Evolutionary conservation across 2,888 invertebrate species (phyloP).

Genomic region (Odontomyia ornata): DNA sequence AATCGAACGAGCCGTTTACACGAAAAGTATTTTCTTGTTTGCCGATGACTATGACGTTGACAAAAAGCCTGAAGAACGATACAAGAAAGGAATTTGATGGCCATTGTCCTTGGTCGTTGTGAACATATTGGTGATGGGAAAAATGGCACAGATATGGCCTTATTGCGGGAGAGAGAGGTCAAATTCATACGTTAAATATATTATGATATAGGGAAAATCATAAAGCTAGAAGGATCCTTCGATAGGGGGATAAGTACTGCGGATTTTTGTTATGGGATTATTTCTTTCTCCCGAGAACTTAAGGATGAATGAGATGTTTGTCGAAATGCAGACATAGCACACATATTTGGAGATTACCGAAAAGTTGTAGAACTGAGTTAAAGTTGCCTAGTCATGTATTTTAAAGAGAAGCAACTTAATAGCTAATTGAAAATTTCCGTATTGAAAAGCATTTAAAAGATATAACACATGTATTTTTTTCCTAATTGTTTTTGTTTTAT

Average conservation of each 20-base stretch:
- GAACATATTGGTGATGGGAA: constrained; percentile 29
- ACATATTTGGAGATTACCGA: too few species aligned
- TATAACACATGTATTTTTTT: too few species aligned
- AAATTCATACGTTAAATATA: constrained; percentile 33
- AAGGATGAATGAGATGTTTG: not conserved
- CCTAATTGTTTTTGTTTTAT: too few species aligned
- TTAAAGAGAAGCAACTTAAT: too few species aligned
- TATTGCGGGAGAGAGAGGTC: constrained; percentile 4
- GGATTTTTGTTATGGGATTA: constrained; percentile 34
- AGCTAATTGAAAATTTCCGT: too few species aligned
- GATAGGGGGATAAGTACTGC: constrained; percentile 37
- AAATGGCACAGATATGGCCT: constrained; percentile 25
- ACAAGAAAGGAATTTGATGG: constrained; percentile 2
- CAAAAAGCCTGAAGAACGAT: constrained; percentile 1
- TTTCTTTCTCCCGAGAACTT: not conserved
- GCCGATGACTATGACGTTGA: constrained; percentile 8
- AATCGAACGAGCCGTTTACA: constrained; percentile 37
- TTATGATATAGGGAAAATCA: not conserved
- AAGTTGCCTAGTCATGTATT: too few species aligned
- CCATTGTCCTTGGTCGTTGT: constrained; percentile 36
- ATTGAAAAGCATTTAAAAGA: too few species aligned
- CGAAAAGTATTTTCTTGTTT: constrained; percentile 36
- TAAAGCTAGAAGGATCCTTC: not conserved
- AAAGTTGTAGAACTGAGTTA: too few species aligned
- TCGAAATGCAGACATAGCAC: not conserved